Evolutionary conservation across 2,888 invertebrate species (phyloP).

Genomic region (Papilio elwesi): DNA sequence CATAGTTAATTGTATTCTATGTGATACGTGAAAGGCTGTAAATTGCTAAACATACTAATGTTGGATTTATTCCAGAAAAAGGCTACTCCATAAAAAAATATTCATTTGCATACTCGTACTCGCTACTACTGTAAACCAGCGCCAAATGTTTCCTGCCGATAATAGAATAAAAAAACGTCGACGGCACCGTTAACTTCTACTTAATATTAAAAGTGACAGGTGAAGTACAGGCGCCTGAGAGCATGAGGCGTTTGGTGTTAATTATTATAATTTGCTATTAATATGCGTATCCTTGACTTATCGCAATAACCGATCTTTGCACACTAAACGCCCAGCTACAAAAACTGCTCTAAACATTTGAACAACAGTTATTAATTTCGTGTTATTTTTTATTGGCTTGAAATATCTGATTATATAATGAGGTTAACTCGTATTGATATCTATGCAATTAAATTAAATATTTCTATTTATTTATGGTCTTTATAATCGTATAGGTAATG

Average conservation of each 20-base stretch:
- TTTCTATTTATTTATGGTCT: neutral
- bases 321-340: slow-evolving; percentile 13
- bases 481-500: neutral
- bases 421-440: neutral
- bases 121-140: slow-evolving; percentile 11
- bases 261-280: slow-evolving; percentile 29
- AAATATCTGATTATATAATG: slow-evolving; percentile 11
- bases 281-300: slow-evolving; percentile 29
- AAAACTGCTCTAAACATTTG: slow-evolving; percentile 15
- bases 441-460: neutral
- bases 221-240: slow-evolving; percentile 4
- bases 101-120: slow-evolving; percentile 12
- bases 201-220: slow-evolving; percentile 25
- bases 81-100: slow-evolving; percentile 7
- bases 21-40: neutral
- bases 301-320: slow-evolving; percentile 16
- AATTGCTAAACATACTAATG: neutral
- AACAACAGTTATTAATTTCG: slow-evolving; percentile 16
- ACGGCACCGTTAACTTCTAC: slow-evolving; percentile 6
- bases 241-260: slow-evolving; percentile 14
- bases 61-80: slow-evolving; percentile 1
- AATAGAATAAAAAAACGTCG: slow-evolving; percentile 5
- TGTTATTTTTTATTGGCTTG: slow-evolving; percentile 18
- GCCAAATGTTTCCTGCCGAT: neutral
- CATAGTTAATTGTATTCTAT: neutral